Base-by-base conservation (phyloP, 2,113 vertebrate genomes). In the Cyrtonyx montezumae region DNA sequence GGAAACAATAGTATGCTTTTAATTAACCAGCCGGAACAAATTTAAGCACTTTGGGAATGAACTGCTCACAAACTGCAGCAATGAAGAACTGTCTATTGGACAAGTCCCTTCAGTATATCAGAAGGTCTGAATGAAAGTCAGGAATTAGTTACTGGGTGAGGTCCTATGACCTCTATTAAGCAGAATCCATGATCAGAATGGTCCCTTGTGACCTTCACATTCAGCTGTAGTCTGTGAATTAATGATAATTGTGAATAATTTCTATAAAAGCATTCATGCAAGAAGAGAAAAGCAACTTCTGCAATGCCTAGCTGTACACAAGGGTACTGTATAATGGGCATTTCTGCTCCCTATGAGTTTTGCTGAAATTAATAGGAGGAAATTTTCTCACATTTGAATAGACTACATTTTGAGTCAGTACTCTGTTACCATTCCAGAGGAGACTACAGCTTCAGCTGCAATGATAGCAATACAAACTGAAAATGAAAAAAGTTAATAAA, bases 211-310 rank as follows among this genome's bases (percentile, higher is more conserved):
- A 21, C 51, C 17, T 79, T 11, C 30, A 51, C 89, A 49, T 85
- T 93, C 70, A 95, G 6, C 22, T 85, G 71, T 62, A 77, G 37
- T 22, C 49, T 83, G 49, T 65, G 68, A 83, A 74, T 77, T 84
- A 79, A 76, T 69, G 67, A 67, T 63, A 87, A 87, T 59, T 94
- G 70, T 85, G 75, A 92, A 82, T 67, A 77, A 83, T 89, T 85
- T 91, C 76, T 77, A 19, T 70, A 80, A 88, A 79, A 70, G 18
- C 36, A 78, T 93, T 70, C 42, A 85, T 63, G 55, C 32, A 90
- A 46, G 46, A 85, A 83, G 20, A 25, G 0, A 0, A 66, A 90
- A 85, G 7, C 30, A 66, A 62, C 19, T 63, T 84, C 11, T 66
- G 59, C 28, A 77, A 79, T 83, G 37, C 30, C 84, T 46, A 70